Evolutionary conservation across 2,888 invertebrate genomes (phyloP).

Genomic region (Mycalesis mineus): DNA sequence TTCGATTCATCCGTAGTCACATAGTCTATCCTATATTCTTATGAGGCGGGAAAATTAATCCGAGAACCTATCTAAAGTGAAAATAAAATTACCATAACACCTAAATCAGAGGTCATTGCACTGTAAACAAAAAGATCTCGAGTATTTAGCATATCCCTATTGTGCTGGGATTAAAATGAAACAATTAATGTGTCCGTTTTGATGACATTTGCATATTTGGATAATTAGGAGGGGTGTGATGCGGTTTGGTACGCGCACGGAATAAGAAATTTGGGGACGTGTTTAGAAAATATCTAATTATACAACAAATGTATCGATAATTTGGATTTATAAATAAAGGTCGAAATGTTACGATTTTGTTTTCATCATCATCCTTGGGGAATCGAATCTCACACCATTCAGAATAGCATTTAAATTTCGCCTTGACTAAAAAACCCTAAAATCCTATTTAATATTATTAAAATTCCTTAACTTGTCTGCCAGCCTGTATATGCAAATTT

Average conservation of each 20-base stretch:
- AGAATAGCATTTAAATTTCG: too few relatives aligned
- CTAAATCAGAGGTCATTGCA: neutral
- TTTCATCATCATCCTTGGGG: too few relatives aligned
- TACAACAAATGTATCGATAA: neutral
- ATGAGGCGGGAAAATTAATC: too few relatives aligned
- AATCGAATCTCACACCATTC: too few relatives aligned
- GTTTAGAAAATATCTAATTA: neutral
- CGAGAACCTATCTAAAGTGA: too few relatives aligned
- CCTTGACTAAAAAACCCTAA: too few relatives aligned
- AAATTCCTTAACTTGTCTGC: neutral
- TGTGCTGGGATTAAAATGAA: conserved; percentile 44
- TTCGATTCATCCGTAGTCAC: too few relatives aligned
- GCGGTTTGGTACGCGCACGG: conserved; percentile 17
- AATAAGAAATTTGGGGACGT: conserved; percentile 7
- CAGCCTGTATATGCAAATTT: conserved; percentile 18
- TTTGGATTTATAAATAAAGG: too few relatives aligned
- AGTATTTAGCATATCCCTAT: conserved; percentile 33
- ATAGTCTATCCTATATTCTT: too few relatives aligned
- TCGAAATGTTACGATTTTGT: too few relatives aligned
- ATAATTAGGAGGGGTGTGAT: conserved; percentile 42
- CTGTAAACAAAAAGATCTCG: conserved; percentile 14
- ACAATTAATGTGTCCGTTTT: conserved; percentile 46
- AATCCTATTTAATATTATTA: neutral
- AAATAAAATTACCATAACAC: neutral
- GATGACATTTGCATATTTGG: conserved; percentile 48